These are phyloP conservation scores for Theonella swinhoei DNA, from an alignment of 37 sponge, comb jelly and placozoan genomes.

Conservation along the genomic window DNA sequence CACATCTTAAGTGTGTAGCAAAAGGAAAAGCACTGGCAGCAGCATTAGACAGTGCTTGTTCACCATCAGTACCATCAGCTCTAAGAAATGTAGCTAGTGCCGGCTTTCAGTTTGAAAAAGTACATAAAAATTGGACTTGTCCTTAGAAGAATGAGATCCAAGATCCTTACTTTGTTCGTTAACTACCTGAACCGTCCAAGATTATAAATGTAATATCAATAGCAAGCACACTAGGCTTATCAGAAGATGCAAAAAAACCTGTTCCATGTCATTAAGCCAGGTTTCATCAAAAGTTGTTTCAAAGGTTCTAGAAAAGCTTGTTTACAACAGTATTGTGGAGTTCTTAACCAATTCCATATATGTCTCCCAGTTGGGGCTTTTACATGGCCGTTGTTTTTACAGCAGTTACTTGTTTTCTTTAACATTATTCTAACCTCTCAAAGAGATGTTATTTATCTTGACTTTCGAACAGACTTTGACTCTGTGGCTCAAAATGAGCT, in stretches of 20 bases:
- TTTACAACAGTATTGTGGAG: no score
- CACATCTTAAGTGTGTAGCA: constrained; percentile 20
- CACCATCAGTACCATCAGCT: constrained; percentile 26
- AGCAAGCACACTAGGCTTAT: constrained; percentile 14
- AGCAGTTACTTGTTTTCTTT: no score
- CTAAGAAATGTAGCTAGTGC: neutral
- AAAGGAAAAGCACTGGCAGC: constrained; percentile 19
- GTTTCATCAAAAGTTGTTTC: neutral
- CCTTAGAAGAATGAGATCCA: constrained; percentile 18
- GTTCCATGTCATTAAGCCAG: constrained; percentile 5
- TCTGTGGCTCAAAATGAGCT: no score
- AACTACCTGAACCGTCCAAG: no score
- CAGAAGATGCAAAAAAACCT: neutral
- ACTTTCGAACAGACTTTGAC: no score
- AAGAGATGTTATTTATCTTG: no score
- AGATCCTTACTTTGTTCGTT: no score
- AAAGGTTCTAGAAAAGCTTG: neutral
- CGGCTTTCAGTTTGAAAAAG: constrained; percentile 6
- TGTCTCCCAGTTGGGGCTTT: no score
- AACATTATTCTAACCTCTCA: no score
- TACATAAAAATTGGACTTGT: constrained; percentile 7
- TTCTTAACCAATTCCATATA: no score
- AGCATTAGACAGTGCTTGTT: constrained; percentile 14
- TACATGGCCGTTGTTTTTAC: no score
- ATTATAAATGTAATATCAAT: constrained; percentile 22